These are phyloP conservation scores for Sebastes alutus DNA, from an alignment of 2,797 vertebrate species.

Conservation along the genomic window DNA sequence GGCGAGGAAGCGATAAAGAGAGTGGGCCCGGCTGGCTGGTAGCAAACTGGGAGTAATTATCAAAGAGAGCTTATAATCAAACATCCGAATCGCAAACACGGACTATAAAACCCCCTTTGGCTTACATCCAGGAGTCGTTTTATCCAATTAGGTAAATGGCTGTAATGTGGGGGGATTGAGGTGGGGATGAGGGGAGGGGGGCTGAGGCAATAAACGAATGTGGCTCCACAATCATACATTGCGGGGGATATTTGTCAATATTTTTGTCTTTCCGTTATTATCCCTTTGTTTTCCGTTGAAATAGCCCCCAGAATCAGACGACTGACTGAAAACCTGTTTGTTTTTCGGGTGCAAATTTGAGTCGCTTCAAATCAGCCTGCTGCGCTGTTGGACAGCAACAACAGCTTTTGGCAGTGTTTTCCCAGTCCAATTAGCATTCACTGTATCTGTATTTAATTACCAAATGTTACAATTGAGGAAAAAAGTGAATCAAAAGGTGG, in stretches of 20 bases:
- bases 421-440: slow-evolving; percentile 35
- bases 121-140: slow-evolving; percentile 84
- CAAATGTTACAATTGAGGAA: slow-evolving; percentile 18
- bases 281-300: slow-evolving; percentile 49
- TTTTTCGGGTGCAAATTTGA: slow-evolving; percentile 37
- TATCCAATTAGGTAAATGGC: slow-evolving; percentile 86
- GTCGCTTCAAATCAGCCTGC: slow-evolving; percentile 35
- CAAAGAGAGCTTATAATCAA: slow-evolving; percentile 85
- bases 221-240: slow-evolving; percentile 61
- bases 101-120: slow-evolving; percentile 82
- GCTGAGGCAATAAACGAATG: slow-evolving; percentile 69
- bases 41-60: slow-evolving; percentile 84
- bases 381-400: slow-evolving; percentile 14
- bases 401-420: slow-evolving; percentile 39
- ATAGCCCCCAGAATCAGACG: slow-evolving; percentile 17
- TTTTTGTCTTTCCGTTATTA: slow-evolving; percentile 50
- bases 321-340: slow-evolving; percentile 36
- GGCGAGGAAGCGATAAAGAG: slow-evolving; percentile 76
- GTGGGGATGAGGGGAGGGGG: slow-evolving; percentile 27
- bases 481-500: slow-evolving; percentile 6
- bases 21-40: slow-evolving; percentile 74
- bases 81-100: slow-evolving; percentile 84
- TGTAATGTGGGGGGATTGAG: slow-evolving; percentile 74
- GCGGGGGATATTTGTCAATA: slow-evolving; percentile 68
- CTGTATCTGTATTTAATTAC: slow-evolving; percentile 51